Evolutionary conservation across 2,797 vertebrate genomes (phyloP).

Genomic region (Gouania willdenowi): DNA sequence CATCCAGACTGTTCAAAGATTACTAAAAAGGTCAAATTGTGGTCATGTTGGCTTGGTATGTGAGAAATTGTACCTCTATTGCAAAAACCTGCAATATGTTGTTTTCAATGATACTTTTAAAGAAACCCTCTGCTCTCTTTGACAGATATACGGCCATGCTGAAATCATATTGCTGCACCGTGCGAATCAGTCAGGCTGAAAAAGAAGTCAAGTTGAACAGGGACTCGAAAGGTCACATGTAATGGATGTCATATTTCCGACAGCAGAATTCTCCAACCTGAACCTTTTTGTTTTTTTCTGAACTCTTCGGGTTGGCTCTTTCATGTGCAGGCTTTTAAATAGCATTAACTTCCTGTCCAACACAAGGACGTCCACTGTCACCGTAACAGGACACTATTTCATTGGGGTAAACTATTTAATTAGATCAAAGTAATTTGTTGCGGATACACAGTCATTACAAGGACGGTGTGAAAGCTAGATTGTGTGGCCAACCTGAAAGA

Average conservation of each 20-base stretch:
- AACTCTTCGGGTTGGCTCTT: slow-evolving; percentile 12
- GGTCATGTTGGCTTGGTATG: not conserved
- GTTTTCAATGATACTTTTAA: not conserved
- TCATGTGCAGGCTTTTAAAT: slow-evolving; percentile 20
- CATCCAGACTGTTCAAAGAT: slow-evolving; percentile 12
- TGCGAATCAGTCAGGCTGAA: slow-evolving; percentile 49
- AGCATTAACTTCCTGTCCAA: not conserved
- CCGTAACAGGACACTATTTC: not conserved
- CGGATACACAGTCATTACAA: not conserved
- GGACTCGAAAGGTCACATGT: slow-evolving; percentile 57
- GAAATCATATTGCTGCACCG: slow-evolving; percentile 28
- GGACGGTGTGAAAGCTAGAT: not conserved
- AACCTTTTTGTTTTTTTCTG: slow-evolving; percentile 16
- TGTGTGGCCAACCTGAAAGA: not conserved
- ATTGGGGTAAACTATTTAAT: not conserved
- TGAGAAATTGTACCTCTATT: not conserved
- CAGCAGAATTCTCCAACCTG: slow-evolving; percentile 21
- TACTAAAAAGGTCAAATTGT: slow-evolving; percentile 4
- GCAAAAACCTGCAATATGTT: too few species aligned
- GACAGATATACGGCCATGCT: slow-evolving; percentile 19
- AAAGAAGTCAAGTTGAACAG: slow-evolving; percentile 39
- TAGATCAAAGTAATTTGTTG: not conserved
- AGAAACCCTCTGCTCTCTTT: not conserved
- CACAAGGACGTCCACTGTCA: not conserved
- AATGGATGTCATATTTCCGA: slow-evolving; percentile 55